Conservation (phyloP, 2,797 vertebrate genomes). For the Takifugu rubripes region DNA sequence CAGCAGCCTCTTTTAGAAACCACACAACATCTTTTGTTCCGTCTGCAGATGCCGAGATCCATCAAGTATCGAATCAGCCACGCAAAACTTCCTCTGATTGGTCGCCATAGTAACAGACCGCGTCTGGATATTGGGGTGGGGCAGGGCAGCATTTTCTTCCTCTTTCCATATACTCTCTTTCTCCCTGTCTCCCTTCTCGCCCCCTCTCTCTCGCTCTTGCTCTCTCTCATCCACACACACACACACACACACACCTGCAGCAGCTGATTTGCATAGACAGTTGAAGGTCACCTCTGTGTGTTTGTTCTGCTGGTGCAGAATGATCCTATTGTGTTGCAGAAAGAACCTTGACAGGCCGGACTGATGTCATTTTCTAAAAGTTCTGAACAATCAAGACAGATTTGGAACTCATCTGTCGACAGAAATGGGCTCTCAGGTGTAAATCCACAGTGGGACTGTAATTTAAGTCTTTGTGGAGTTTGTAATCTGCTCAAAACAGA, state of each 20-base stretch:
- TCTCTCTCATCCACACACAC: not conserved
- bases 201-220: not conserved
- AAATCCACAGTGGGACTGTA: not conserved
- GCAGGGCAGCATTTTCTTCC: not conserved
- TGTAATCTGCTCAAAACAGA: conserved; percentile 12
- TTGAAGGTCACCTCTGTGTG: conserved; percentile 11
- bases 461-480: no score
- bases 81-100: not conserved
- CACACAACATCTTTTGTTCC: no score
- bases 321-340: not conserved
- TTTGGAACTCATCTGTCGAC: no score
- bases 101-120: conserved; percentile 47
- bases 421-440: no score
- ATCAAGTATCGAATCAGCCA: no score
- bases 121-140: conserved; percentile 19
- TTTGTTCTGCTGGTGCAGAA: not conserved
- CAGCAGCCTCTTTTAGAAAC: no score
- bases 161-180: not conserved
- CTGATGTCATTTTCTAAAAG: not conserved
- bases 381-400: no score
- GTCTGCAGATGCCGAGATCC: no score
- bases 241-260: conserved; percentile 4
- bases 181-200: not conserved
- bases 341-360: not conserved
- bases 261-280: conserved; percentile 8